Conservation (phyloP, 2,797 vertebrate species). For the Arvicola amphibius region DNA sequence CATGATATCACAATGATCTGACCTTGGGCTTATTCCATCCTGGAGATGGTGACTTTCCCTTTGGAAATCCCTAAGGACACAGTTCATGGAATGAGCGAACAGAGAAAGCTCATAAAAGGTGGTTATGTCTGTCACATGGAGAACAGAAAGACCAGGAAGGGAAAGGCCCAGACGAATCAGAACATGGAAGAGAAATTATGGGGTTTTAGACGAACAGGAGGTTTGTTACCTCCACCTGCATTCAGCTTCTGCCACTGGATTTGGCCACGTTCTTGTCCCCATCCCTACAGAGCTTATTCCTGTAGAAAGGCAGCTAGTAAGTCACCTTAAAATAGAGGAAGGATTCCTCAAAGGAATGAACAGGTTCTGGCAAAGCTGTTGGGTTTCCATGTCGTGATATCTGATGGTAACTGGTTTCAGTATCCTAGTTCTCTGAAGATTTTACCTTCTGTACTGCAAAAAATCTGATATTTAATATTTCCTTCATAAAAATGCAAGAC, state of each 20-base stretch:
- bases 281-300: neutral
- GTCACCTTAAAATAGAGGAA: neutral
- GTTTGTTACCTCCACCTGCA: neutral
- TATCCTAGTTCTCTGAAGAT: constrained; percentile 25
- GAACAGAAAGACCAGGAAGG: neutral
- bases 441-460: neutral
- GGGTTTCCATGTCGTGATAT: constrained; percentile 2
- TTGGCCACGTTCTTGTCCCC: neutral
- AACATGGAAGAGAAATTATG: neutral
- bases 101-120: neutral
- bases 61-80: neutral
- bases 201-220: neutral
- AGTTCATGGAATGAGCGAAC: constrained; percentile 2
- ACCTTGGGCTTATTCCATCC: neutral
- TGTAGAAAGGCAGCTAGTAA: neutral
- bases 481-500: constrained; percentile 39
- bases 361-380: constrained; percentile 3
- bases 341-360: neutral
- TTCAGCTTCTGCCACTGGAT: neutral
- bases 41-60: neutral
- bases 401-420: neutral
- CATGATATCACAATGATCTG: neutral
- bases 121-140: neutral
- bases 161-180: neutral
- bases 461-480: constrained; percentile 8